Base-by-base conservation (phyloP, 2,888 invertebrate species). In the Drosophila mayaguana region DNA sequence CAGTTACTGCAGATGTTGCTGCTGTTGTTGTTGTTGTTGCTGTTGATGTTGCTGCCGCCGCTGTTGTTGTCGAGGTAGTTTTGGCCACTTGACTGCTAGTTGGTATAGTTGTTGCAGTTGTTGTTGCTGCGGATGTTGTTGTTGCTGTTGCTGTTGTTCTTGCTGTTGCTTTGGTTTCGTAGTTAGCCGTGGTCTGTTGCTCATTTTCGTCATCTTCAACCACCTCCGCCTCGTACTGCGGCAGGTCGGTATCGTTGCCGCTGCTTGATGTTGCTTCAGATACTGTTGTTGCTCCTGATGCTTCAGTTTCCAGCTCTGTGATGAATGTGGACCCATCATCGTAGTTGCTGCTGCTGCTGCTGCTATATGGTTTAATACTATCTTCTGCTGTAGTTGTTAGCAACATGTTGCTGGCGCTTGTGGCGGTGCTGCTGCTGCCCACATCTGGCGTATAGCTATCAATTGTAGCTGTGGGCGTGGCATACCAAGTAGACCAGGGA, bases 91-190 rank as follows among this genome's bases (percentile, higher is more conserved):
- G 40, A 28, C 25, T 28, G 40, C 40, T 55, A 28, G 63, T 60
- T 63, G 62, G 18, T 36, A 36, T 45, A 38, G 64, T 42, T 50
- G 68, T 16, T 57, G 57, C n/a, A 18, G 42, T 28, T 18, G 42
- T 18, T 40, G 62, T 63, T 71, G 54, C 75, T 73, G 80, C 82
- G 8, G 40, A 8, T 40, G 40, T 18, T 18, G 40, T 8, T 40
- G 60, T 61, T 18, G 40, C 14, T 40, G 60, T 61, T 69, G 56
- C 72, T 72, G 78, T 81, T 90, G 72, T 88, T 40, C 56, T 63
- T 71, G 54, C 75, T 73, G 80, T 83, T 90, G 73, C 88, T 90
- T 76, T 90, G 88, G 85, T 84, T 82, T 88, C 83, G 71, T 77
- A 78, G 77, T 60, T 65, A 62, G 75, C 63, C 63, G 83, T 80